phyloP scores from a whole-genome alignment of 2,113 vertebrate genomes.

The Mesembrinibis cayennensis region DNA sequence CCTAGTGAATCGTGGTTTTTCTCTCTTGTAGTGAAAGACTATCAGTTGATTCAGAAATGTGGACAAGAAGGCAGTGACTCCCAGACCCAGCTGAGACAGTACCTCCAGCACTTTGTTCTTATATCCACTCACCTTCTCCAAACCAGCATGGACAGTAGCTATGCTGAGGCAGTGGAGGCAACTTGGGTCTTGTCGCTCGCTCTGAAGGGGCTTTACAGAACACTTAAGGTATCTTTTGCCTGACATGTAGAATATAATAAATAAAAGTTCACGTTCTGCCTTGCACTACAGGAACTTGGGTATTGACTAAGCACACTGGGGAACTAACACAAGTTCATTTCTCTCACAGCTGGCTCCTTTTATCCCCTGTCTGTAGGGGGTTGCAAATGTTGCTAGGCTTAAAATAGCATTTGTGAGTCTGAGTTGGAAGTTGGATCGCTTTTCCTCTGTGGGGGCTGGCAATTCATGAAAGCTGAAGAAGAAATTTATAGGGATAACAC shows the following conservation, averaged over 20 bases:
- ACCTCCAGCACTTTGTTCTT: conserved; percentile 88
- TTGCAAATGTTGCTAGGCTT: neutral
- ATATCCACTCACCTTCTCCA: conserved; percentile 90
- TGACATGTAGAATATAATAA: accelerated
- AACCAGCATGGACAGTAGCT: conserved; percentile 80
- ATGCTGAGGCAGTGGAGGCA: conserved; percentile 89
- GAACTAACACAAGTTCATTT: neutral
- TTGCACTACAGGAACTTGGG: neutral
- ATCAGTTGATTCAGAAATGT: conserved; percentile 88
- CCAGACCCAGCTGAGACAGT: conserved; percentile 80
- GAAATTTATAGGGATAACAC: neutral
- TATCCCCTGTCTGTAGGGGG: neutral
- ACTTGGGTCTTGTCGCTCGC: conserved; percentile 93
- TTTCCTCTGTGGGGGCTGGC: neutral
- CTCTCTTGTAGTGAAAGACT: conserved; percentile 87
- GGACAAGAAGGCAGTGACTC: conserved; percentile 59
- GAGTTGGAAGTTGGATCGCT: neutral
- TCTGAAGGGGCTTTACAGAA: conserved; percentile 94
- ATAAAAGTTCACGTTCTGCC: neutral
- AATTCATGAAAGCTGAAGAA: neutral
- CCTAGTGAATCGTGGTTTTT: neutral
- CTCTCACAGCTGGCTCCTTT: neutral
- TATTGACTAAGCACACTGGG: neutral
- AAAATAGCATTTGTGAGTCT: neutral
- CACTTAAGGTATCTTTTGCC: conserved; percentile 81